Conservation (phyloP, 2,113 vertebrate genomes). For the Scomber scombrus region DNA sequence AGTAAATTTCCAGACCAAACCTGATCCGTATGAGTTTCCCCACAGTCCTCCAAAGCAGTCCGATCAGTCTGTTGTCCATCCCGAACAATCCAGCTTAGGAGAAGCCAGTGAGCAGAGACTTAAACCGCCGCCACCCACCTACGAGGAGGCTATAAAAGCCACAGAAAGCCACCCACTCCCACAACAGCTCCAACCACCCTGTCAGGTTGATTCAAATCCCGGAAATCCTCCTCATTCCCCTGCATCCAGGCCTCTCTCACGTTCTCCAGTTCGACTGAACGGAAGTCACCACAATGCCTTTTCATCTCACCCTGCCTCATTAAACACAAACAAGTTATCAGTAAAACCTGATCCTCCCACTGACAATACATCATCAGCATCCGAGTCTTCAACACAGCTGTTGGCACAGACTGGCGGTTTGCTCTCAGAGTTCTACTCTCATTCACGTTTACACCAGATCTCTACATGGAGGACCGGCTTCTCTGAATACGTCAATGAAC, state of each 20-base stretch:
- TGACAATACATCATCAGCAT: slow-evolving; percentile 66
- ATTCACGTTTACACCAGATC: slow-evolving; percentile 96
- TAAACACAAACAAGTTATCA: slow-evolving; percentile 9
- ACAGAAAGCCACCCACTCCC: slow-evolving; percentile 11
- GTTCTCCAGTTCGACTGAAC: slow-evolving; percentile 89
- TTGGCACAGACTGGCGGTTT: slow-evolving; percentile 86
- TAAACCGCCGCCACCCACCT: slow-evolving; percentile 50
- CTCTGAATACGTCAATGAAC: slow-evolving; percentile 93
- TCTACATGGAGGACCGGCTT: slow-evolving; percentile 94
- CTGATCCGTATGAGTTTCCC: slow-evolving; percentile 75
- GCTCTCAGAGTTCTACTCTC: slow-evolving; percentile 96
- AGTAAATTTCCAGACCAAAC: slow-evolving; percentile 40
- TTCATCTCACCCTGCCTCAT: slow-evolving; percentile 83
- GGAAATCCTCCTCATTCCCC: slow-evolving; percentile 51
- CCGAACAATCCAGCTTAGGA: slow-evolving; percentile 37
- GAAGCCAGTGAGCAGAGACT: slow-evolving; percentile 33
- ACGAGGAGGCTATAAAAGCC: slow-evolving; percentile 57
- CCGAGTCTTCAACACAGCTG: slow-evolving; percentile 75
- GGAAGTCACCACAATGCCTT: slow-evolving; percentile 92
- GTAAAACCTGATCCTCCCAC: slow-evolving; percentile 82
- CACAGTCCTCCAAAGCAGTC: slow-evolving; percentile 70
- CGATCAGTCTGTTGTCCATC: slow-evolving; percentile 19
- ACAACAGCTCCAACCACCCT: slow-evolving; percentile 28
- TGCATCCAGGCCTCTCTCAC: slow-evolving; percentile 56
- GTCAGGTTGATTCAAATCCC: slow-evolving; percentile 17